Conservation (phyloP, 2,797 vertebrate species). For the Eurystomus glaucurus region DNA sequence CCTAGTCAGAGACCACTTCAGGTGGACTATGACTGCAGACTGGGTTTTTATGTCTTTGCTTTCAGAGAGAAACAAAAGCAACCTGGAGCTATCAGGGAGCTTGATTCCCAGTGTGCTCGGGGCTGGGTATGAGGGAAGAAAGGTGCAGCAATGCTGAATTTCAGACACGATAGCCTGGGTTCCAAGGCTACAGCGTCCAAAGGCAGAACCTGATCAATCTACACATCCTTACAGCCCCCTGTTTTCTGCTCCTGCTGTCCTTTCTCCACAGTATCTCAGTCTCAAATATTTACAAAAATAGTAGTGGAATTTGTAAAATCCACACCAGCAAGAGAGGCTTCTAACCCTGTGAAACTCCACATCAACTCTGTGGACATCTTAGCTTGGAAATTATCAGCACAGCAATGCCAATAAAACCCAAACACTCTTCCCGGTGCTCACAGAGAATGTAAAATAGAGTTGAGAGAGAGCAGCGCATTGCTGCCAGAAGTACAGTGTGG, state of each 20-base stretch:
- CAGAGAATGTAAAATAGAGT: background rate
- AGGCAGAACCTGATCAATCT: background rate
- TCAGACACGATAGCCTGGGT: background rate
- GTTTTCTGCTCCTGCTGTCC: background rate
- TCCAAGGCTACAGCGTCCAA: background rate
- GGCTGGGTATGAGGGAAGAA: background rate
- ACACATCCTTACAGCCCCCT: background rate
- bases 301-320: background rate
- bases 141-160: background rate
- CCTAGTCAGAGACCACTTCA: background rate
- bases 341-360: background rate
- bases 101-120: background rate
- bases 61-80: background rate
- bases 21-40: background rate
- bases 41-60: background rate
- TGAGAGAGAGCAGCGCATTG: background rate
- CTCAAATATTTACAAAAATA: background rate
- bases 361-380: background rate
- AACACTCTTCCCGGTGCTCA: accelerated
- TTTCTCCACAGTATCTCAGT: background rate
- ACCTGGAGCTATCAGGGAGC: background rate
- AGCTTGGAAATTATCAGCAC: background rate
- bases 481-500: accelerated
- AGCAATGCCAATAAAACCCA: background rate
- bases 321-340: background rate